Percentiles rank a stretch among this genome's conserved stretches.
These are phyloP conservation scores for Huso huso DNA, from an alignment of 2,797 vertebrate species.

Conservation along the genomic window DNA sequence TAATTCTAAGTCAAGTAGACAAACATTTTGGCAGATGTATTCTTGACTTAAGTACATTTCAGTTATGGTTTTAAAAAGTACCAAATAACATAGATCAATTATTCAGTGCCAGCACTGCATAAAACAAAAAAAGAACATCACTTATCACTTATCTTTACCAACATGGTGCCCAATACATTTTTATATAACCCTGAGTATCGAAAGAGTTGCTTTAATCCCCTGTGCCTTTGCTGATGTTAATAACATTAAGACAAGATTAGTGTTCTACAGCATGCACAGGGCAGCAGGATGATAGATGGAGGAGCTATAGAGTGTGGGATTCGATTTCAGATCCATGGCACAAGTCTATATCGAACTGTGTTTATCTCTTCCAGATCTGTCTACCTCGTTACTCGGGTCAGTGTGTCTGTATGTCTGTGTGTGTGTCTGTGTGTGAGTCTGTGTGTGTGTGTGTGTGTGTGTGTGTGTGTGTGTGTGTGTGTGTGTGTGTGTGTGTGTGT, in stretches of 20 bases:
- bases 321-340: neutral
- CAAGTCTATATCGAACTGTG: neutral
- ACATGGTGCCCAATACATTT: neutral
- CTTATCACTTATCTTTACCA: neutral
- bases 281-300: neutral
- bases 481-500: neutral
- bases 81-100: too few species aligned
- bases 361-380: neutral
- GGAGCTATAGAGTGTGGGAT: constrained; percentile 6
- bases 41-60: too few species aligned
- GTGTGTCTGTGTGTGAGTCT: neutral
- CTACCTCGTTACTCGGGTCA: neutral
- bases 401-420: neutral
- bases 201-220: constrained; percentile 2
- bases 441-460: too few species aligned
- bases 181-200: neutral
- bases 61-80: too few species aligned
- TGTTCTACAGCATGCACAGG: neutral
- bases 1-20: too few species aligned
- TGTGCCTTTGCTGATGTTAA: constrained; percentile 8
- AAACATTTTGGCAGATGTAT: too few species aligned
- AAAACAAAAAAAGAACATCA: neutral
- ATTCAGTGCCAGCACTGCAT: too few species aligned
- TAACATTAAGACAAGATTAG: constrained; percentile 5
- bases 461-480: neutral